Evolutionary conservation across 2,797 vertebrate species (phyloP).

Genomic region (Acipenser ruthenus): DNA sequence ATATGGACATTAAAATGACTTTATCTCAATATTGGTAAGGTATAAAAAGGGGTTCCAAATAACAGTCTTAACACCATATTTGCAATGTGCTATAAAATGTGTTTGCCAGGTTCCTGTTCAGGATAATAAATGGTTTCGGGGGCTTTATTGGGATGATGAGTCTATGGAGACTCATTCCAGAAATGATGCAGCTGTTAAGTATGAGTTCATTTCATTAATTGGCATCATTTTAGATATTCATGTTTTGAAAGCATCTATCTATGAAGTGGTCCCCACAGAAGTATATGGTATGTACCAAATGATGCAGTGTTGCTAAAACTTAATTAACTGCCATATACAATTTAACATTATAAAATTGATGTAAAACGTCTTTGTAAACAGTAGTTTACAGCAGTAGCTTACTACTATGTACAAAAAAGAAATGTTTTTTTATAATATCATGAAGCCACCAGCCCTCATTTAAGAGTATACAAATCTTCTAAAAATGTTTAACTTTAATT

Average conservation of each 20-base stretch:
- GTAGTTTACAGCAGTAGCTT: no score
- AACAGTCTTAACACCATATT: conserved; percentile 11
- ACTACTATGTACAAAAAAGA: no score
- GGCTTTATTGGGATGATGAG: conserved; percentile 50
- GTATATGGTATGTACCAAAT: conserved; percentile 47
- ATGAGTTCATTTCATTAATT: conserved; percentile 63
- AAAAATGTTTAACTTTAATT: no score
- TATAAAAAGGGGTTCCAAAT: background rate
- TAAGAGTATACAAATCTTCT: no score
- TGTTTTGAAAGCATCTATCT: conserved; percentile 39
- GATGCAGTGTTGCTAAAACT: conserved; percentile 29
- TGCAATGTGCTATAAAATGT: conserved; percentile 18
- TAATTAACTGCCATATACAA: conserved; percentile 6
- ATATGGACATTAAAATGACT: no score
- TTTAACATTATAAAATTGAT: background rate
- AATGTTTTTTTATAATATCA: no score
- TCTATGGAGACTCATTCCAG: conserved; percentile 61
- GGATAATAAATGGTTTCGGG: conserved; percentile 69
- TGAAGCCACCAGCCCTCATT: no score
- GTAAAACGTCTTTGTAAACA: no score
- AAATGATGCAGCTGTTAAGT: conserved; percentile 72
- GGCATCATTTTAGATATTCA: conserved; percentile 37
- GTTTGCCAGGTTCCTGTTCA: conserved; percentile 54
- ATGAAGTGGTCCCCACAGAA: conserved; percentile 42
- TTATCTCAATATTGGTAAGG: background rate